phyloP scores from a whole-genome alignment of 2,113 vertebrate genomes.

The Corydoras sp. region DNA sequence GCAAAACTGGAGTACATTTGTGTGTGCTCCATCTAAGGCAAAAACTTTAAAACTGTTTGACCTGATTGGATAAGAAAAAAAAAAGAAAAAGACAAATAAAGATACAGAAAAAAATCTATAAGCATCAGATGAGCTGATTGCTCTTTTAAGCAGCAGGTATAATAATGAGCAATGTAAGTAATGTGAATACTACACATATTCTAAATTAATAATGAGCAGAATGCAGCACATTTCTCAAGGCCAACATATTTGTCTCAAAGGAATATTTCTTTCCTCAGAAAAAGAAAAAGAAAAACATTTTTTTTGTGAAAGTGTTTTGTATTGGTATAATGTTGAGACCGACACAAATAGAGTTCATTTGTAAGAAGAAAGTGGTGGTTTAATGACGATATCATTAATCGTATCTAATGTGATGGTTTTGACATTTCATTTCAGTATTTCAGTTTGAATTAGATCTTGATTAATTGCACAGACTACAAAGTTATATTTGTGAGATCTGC shows the following conservation, averaged over 20 bases:
- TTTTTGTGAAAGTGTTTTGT: too few species aligned
- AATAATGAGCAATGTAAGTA: too few species aligned
- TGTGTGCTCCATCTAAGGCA: constrained; percentile 76
- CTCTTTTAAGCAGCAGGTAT: not conserved
- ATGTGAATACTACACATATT: not conserved
- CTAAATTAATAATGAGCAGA: not conserved
- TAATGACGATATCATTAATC: constrained; percentile 36
- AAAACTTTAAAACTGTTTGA: constrained; percentile 85
- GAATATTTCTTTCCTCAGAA: not conserved
- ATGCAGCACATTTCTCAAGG: not conserved
- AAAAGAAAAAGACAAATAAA: constrained; percentile 39
- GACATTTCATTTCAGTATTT: constrained; percentile 48
- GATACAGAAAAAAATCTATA: not conserved
- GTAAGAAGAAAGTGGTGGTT: not conserved
- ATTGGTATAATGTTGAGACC: too few species aligned
- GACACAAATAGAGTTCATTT: not conserved
- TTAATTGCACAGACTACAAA: constrained; percentile 24
- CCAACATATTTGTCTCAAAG: not conserved
- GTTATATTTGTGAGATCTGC: constrained; percentile 22
- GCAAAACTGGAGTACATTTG: constrained; percentile 84
- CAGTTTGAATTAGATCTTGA: constrained; percentile 30
- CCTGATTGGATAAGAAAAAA: constrained; percentile 60
- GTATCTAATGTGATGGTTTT: constrained; percentile 38
- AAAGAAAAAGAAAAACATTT: not conserved
- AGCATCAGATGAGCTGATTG: not conserved